Conservation (phyloP, 1,140 invertebrate genomes). For the Trachelipus rathkii region DNA sequence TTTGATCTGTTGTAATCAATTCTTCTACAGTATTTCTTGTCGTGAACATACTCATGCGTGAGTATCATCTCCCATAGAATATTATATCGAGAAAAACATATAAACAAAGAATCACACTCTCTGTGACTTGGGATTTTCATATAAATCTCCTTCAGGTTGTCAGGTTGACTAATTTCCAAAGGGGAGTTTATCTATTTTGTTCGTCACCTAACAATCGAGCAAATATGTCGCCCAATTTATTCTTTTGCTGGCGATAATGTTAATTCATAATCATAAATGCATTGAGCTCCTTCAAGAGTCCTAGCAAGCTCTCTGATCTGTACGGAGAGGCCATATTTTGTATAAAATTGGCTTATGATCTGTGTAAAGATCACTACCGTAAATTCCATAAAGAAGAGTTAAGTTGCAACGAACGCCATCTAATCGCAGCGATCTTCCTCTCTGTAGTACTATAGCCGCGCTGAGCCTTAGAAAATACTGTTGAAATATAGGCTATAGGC, state of each 20-base stretch:
- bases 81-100: too few species aligned
- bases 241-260: not conserved
- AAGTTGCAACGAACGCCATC: not conserved
- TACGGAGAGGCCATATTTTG: not conserved
- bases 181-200: not conserved
- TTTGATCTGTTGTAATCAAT: too few species aligned
- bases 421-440: not conserved
- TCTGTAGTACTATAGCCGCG: not conserved
- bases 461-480: not conserved
- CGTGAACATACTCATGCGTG: too few species aligned
- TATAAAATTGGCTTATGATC: not conserved
- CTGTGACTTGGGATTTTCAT: not conserved
- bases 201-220: not conserved
- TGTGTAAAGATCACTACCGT: constrained; percentile 1
- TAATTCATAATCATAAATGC: constrained; percentile 7
- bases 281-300: not conserved
- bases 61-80: too few species aligned
- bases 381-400: not conserved
- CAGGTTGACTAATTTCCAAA: too few species aligned
- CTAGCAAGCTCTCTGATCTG: not conserved
- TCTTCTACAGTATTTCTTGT: too few species aligned
- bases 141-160: too few species aligned
- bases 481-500: constrained; percentile 10
- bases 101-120: not conserved
- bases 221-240: not conserved